Evolutionary conservation across 2,113 vertebrate species (phyloP).

Genomic region (Sinocyclocheilus anshuiensis): DNA sequence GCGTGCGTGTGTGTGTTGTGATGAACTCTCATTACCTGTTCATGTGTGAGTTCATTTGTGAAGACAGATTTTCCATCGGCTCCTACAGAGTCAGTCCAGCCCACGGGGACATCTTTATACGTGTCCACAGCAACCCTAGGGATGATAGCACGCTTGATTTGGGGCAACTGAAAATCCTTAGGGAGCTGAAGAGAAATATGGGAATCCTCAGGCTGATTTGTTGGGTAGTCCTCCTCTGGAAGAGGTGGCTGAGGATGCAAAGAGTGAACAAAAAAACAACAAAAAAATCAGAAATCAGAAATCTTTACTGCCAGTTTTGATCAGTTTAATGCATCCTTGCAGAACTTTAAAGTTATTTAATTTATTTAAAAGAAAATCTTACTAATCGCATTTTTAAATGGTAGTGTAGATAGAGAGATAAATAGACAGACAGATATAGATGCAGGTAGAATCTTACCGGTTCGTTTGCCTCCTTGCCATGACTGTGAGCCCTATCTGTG

Average conservation of each 20-base stretch:
- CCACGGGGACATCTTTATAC: neutral
- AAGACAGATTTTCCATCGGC: constrained; percentile 64
- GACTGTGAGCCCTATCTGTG: neutral
- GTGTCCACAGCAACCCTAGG: constrained; percentile 60
- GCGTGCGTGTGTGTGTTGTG: no score
- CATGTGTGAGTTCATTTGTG: constrained; percentile 61
- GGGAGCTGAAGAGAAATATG: neutral
- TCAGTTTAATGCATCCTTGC: neutral
- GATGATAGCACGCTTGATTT: constrained; percentile 49
- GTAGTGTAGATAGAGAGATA: no score
- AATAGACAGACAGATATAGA: no score
- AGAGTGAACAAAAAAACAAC: neutral
- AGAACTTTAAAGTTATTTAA: neutral
- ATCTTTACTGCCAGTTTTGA: neutral
- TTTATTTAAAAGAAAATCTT: no score
- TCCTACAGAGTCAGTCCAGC: constrained; percentile 68
- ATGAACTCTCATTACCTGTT: constrained; percentile 68
- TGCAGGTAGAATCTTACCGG: constrained; percentile 58
- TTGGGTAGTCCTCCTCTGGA: constrained; percentile 83
- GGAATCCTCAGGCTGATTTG: neutral
- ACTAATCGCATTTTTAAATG: no score
- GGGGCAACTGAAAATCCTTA: constrained; percentile 62
- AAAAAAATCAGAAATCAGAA: neutral
- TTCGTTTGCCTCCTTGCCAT: neutral
- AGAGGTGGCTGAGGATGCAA: constrained; percentile 81